Base-by-base conservation (phyloP, 1,140 invertebrate genomes). In the Bombus consobrinus region DNA sequence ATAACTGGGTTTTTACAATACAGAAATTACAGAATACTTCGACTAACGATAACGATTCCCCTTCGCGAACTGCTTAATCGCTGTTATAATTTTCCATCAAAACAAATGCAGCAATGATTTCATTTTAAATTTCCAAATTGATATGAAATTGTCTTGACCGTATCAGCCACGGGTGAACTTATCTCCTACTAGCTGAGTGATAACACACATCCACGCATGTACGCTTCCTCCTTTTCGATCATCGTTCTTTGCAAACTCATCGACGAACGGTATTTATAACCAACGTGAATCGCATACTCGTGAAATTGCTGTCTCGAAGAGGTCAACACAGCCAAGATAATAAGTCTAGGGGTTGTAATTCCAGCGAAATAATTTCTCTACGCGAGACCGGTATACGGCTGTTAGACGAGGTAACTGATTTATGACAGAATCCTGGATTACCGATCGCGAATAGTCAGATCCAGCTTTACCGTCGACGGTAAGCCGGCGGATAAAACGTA, bases 341-440 rank as follows among this genome's bases (percentile, higher is more conserved):
- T 86, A 86, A 83, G 68, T 9, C n/a, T 64, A 53, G 34, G 66
- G 59, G 41, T 41, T 53, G 39, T 57, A 62, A 87, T 80, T 68
- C 76, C 28, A 39, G 32, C n/a, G 69, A 71, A 74, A 83, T 83
- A 83, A 89, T 89, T 90, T 73, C 66, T 25, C 39, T 22, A 68
- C 13, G 34, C 39, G 18, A 68, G 74, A 77, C 15, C 62, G 64
- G 41, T 18, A n/a, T 12, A 28, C 6, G 47, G 32, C 32, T 32
- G 13, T 62, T 39, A 12, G 25, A 43, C 28, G 28, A 73, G 41
- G 22, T 47, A 32, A 28, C 64, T 92, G 91, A 92, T 92, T 92
- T 92, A 92, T 89, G 86, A 66, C 88, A 92, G 91, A 87, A 90
- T 92, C 66, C 91, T 92, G 86, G 81, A 90, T 92, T 92, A 92